Conservation (phyloP, 2,888 invertebrate genomes). For the Podotricha telesiphe region DNA sequence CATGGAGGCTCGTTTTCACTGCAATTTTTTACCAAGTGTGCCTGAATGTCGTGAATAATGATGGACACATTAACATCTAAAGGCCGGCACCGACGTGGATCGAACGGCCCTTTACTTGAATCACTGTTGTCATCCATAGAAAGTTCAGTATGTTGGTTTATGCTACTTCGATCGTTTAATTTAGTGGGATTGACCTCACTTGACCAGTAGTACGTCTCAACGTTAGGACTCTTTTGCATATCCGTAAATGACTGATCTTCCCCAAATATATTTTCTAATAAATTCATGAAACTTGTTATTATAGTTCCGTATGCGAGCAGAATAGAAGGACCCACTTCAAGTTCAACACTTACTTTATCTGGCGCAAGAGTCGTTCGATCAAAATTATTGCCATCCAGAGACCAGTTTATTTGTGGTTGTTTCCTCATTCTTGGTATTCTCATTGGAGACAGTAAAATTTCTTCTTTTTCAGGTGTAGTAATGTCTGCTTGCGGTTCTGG, state of each 20-base stretch:
- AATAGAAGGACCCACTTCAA: slow-evolving; percentile 97
- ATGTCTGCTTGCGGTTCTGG: slow-evolving; percentile 95
- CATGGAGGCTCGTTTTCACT: slow-evolving; percentile 95
- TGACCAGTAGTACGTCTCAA: slow-evolving; percentile 69
- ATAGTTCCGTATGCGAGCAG: slow-evolving; percentile 96
- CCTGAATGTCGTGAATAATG: slow-evolving; percentile 97
- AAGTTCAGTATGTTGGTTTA: slow-evolving; percentile 79
- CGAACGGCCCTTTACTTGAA: slow-evolving; percentile 86
- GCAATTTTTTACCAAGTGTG: slow-evolving; percentile 96
- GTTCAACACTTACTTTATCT: slow-evolving; percentile 95
- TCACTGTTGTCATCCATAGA: slow-evolving; percentile 87
- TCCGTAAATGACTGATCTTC: slow-evolving; percentile 97
- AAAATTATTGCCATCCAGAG: slow-evolving; percentile 89
- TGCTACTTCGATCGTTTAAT: slow-evolving; percentile 68
- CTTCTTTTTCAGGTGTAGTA: slow-evolving; percentile 97
- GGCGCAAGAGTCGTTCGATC: slow-evolving; percentile 93
- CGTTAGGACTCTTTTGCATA: slow-evolving; percentile 88
- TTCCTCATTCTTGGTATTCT: slow-evolving; percentile 92
- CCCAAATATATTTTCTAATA: slow-evolving; percentile 98
- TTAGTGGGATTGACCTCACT: slow-evolving; percentile 67
- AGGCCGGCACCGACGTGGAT: slow-evolving; percentile 94
- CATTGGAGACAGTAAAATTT: slow-evolving; percentile 95
- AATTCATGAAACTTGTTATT: slow-evolving; percentile 93
- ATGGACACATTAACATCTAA: slow-evolving; percentile 96
- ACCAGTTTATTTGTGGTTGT: slow-evolving; percentile 87